Conservation (phyloP, 2,113 vertebrate genomes). For the Felis chaus region DNA sequence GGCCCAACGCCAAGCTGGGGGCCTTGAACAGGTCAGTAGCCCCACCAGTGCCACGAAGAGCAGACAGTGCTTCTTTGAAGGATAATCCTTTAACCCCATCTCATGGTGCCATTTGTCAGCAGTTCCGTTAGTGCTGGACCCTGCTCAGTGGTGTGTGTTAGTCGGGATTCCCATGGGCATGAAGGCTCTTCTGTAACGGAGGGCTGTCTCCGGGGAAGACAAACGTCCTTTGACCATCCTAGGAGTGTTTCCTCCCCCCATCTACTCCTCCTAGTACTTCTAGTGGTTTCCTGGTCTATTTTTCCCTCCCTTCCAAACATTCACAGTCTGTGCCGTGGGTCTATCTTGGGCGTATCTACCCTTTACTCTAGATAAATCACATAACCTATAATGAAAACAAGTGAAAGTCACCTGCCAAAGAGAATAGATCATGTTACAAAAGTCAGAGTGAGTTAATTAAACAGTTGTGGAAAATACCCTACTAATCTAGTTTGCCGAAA, state of each 20-base stretch:
- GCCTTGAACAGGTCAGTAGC: constrained; percentile 77
- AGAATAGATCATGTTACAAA: constrained; percentile 40
- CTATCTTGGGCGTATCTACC: background rate
- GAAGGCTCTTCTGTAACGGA: background rate
- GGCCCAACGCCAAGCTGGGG: constrained; percentile 67
- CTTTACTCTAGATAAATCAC: background rate
- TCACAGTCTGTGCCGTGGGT: background rate
- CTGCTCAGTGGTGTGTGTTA: background rate
- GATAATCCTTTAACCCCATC: background rate
- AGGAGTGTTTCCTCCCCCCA: background rate
- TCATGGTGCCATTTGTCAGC: background rate
- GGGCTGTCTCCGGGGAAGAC: background rate
- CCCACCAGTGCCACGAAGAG: background rate
- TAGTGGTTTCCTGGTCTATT: background rate
- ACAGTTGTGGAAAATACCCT: constrained; percentile 3
- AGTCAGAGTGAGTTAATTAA: constrained; percentile 36
- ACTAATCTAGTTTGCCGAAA: constrained; percentile 44
- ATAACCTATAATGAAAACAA: background rate
- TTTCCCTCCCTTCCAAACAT: background rate
- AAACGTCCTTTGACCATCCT: background rate
- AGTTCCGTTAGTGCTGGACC: background rate
- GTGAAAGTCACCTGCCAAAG: background rate
- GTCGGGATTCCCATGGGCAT: rapidly evolving
- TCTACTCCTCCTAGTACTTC: background rate
- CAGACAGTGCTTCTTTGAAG: background rate